Evolutionary conservation across 2,888 invertebrate genomes (phyloP), one percentile per base, ranked within the genome.

Genomic region (Galeruca laticollis): DNA sequence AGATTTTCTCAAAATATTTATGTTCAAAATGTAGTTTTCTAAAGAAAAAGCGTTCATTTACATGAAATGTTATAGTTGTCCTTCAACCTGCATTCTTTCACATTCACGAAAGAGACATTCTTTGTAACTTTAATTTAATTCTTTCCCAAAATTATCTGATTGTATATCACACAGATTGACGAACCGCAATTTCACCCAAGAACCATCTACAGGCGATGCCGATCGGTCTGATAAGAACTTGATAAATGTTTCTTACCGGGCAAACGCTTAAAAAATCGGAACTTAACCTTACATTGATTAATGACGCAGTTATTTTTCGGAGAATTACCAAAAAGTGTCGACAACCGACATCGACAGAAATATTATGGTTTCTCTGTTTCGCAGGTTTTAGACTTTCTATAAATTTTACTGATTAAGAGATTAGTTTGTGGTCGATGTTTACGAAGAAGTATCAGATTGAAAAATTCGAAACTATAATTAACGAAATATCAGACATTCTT

Each of bases 271-370:
- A 59, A 65, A 56, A 56, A 57, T 57, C 37, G 64, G 40, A 26
- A 54, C 52, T 13, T 54, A 54, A 56, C 33, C 56, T 40, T 47
- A 65, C 66, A 37, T 60, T 66, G 66, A 66, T 66, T 66, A 59
- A 66, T 60, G 51, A 51, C 43, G 47, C 57, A 6, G 52, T 52
- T 56, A 13, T 26, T 52, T 63, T 63, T 63, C 63, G 54, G 13
- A 43, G 63, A 63, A 63, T 63, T 20, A 40, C 63, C 54, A 31
- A 56, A 63, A 63, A 54, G 35, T 56, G 40, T 56, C 40, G 37
- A 60, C 60, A 51, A 20, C 51, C 18, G 20, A 26, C 26, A 26
- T 1, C 26, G 26, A 31, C 15, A 57, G 56, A 57, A 57, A 33
- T 35, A n/a, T n/a, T n/a, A 57, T 57, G 33, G 56, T 31, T 10